These are phyloP conservation scores for Psittacula echo DNA, from an alignment of 2,797 vertebrate genomes.

Conservation along the genomic window DNA sequence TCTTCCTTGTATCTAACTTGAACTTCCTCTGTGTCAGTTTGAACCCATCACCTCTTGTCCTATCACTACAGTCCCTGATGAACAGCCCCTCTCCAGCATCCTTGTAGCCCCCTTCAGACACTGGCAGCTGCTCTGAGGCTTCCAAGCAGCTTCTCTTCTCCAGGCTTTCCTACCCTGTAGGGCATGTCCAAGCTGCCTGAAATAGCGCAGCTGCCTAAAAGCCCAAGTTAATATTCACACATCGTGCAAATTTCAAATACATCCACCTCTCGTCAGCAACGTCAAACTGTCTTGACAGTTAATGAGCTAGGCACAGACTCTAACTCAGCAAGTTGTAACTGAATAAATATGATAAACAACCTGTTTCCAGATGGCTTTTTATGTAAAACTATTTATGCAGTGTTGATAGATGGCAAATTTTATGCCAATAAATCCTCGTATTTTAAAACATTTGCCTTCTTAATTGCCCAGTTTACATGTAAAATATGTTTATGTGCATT, in stretches of 20 bases:
- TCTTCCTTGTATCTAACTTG: background rate
- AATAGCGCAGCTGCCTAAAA: constrained; percentile 20
- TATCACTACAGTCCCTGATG: background rate
- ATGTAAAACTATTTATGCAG: constrained; percentile 71
- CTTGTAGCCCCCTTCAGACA: background rate
- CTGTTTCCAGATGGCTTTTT: constrained; percentile 80
- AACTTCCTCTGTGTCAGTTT: background rate
- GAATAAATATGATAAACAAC: constrained; percentile 80
- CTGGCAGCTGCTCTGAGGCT: background rate
- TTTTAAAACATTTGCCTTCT: constrained; percentile 82
- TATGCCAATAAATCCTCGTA: constrained; percentile 78
- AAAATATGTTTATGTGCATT: constrained; percentile 77
- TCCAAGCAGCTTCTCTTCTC: background rate
- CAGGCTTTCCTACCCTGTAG: background rate
- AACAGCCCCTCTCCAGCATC: background rate
- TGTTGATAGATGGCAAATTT: constrained; percentile 73
- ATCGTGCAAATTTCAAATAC: background rate
- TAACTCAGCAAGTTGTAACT: constrained; percentile 73
- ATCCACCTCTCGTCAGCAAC: constrained; percentile 40
- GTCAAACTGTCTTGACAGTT: constrained; percentile 60
- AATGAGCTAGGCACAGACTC: constrained; percentile 67
- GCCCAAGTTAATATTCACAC: constrained; percentile 53
- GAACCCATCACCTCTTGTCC: background rate
- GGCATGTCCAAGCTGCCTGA: constrained; percentile 9
- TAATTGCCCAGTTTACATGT: constrained; percentile 79